Conservation (phyloP, 30 jellyfish, hydroid and myxozoan genomes). For the Aurelia coerulea region DNA sequence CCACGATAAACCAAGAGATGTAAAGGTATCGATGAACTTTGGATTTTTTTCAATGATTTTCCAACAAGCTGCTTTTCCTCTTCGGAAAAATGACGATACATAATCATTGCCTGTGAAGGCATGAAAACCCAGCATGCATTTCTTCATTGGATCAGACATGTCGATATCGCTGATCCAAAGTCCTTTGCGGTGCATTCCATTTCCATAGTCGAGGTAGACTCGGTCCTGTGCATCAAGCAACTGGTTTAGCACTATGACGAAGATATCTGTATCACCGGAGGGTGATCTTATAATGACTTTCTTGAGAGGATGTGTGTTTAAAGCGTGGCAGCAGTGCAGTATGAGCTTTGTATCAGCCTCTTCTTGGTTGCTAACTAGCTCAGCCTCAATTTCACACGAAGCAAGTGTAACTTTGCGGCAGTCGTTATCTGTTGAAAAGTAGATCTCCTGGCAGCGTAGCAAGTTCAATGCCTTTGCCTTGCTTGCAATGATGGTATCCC, state of each 20-base stretch:
- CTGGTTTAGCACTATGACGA: not conserved
- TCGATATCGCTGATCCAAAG: too few species aligned
- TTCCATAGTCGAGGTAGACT: constrained; percentile 34
- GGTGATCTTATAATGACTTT: too few species aligned
- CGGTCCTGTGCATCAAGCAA: constrained; percentile 7
- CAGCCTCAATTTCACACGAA: too few species aligned
- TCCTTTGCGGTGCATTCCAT: constrained; percentile 33
- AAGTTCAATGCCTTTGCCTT: too few species aligned
- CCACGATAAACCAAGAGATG: too few species aligned
- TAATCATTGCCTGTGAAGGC: constrained; percentile 58
- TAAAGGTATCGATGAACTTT: too few species aligned
- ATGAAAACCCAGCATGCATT: constrained; percentile 61
- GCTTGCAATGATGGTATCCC: too few species aligned
- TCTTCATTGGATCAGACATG: too few species aligned
- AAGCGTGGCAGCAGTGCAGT: constrained; percentile 52
- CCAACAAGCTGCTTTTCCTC: constrained; percentile 11
- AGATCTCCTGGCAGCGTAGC: too few species aligned
- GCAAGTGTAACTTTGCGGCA: too few species aligned
- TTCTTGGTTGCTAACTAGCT: constrained; percentile 71
- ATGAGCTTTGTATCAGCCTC: constrained; percentile 67
- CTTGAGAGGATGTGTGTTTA: constrained; percentile 2
- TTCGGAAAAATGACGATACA: constrained; percentile 38
- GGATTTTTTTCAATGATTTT: too few species aligned
- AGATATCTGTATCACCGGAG: constrained; percentile 43
- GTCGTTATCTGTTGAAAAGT: too few species aligned